These are phyloP conservation scores for Grallaria varia DNA, from an alignment of 2,113 vertebrate species.

Conservation along the genomic window DNA sequence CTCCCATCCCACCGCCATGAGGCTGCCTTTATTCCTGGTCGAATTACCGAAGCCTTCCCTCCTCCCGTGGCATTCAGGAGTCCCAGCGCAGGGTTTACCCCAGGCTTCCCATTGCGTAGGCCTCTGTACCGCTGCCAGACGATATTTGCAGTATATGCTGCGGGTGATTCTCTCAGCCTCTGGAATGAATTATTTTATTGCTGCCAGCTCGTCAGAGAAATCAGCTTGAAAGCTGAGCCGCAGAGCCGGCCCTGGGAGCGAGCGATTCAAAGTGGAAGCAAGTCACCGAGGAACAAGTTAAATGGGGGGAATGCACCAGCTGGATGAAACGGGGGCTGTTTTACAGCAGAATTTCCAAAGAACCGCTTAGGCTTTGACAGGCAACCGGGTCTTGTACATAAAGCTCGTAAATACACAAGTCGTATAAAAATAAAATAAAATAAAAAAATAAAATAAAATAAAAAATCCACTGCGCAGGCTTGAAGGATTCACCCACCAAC, in stretches of 20 bases:
- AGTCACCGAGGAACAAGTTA: background rate
- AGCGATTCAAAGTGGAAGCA: background rate
- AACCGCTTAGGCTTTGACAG: background rate
- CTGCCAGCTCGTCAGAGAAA: conserved; percentile 61
- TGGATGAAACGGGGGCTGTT: background rate
- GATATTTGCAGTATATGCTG: background rate
- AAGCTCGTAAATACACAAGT: background rate
- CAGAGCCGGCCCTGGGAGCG: background rate
- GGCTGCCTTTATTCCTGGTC: conserved; percentile 23
- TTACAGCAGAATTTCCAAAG: background rate
- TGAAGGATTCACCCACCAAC: no score
- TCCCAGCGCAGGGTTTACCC: conserved; percentile 43
- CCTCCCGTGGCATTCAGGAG: background rate
- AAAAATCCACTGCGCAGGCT: no score
- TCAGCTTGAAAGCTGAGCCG: conserved; percentile 56
- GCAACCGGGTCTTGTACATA: background rate
- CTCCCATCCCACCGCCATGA: conserved; percentile 2
- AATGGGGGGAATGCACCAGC: background rate
- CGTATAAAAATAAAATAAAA: no score
- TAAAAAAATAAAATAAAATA: no score
- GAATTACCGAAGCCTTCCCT: background rate
- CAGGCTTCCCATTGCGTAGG: conserved; percentile 57
- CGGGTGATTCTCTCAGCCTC: conserved; percentile 43
- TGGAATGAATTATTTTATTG: conserved; percentile 65
- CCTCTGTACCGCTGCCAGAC: conserved; percentile 40